Conservation (phyloP, 2,888 invertebrate genomes). For the Epistrophe eligans region DNA sequence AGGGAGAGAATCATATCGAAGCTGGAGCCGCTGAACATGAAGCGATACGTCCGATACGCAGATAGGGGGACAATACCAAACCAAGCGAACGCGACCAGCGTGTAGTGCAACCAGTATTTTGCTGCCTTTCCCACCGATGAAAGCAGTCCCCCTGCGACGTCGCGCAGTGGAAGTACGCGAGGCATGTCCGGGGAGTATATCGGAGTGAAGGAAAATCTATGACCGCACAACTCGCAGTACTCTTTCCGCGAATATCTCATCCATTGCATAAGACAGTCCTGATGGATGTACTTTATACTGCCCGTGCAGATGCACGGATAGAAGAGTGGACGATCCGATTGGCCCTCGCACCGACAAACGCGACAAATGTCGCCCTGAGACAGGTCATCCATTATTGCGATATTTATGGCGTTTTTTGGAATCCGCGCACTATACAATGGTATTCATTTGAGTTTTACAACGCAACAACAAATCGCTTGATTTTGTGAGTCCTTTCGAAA, state of each 20-base stretch:
- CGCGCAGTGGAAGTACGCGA: slow-evolving; percentile 95
- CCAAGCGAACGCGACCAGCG: slow-evolving; percentile 98
- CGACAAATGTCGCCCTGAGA: slow-evolving; percentile 95
- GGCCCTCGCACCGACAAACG: slow-evolving; percentile 97
- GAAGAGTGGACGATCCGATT: slow-evolving; percentile 95
- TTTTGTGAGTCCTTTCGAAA: slow-evolving; percentile 42
- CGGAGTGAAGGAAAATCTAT: slow-evolving; percentile 98
- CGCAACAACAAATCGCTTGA: slow-evolving; percentile 33
- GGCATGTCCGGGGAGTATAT: slow-evolving; percentile 99
- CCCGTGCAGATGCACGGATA: slow-evolving; percentile 99
- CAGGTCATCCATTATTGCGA: slow-evolving; percentile 81
- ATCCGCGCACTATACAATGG: slow-evolving; percentile 51
- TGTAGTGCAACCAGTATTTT: slow-evolving; percentile 98
- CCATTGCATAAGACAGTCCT: slow-evolving; percentile 99
- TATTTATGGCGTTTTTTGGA: neutral
- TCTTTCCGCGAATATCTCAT: slow-evolving; percentile 99
- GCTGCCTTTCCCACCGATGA: slow-evolving; percentile 96
- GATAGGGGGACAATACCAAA: slow-evolving; percentile 97
- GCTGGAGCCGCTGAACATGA: slow-evolving; percentile 95
- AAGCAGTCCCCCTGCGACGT: slow-evolving; percentile 95
- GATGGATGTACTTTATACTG: slow-evolving; percentile 99
- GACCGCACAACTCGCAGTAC: slow-evolving; percentile 98
- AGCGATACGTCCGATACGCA: slow-evolving; percentile 97
- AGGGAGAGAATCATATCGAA: slow-evolving; percentile 92
- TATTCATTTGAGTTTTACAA: slow-evolving; percentile 54